A percentile compares a stretch with the other conserved stretches of the same genome.
phyloP scores from a whole-genome alignment of 1,140 invertebrate genomes.

The Drosophila sturtevanti region DNA sequence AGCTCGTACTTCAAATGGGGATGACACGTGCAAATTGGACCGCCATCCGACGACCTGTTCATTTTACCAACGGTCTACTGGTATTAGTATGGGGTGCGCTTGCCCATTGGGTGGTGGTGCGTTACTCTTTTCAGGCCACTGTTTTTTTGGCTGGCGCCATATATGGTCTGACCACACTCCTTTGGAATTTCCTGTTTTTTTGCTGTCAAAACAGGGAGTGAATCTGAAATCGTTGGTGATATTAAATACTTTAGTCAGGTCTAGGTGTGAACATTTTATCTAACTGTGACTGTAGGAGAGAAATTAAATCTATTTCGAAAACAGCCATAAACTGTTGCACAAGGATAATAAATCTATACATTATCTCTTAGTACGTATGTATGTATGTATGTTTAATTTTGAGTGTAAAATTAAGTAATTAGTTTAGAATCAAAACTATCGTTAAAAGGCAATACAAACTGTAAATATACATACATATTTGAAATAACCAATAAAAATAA shows the following conservation, averaged over 20 bases:
- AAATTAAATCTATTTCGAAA: not conserved
- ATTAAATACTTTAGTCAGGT: constrained; percentile 8
- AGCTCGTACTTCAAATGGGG: constrained; percentile 74
- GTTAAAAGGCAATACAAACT: not conserved
- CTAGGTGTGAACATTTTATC: not conserved
- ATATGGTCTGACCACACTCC: constrained; percentile 59
- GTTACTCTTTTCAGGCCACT: constrained; percentile 75
- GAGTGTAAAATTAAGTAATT: not conserved
- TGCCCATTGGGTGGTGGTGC: constrained; percentile 74
- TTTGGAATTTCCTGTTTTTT: constrained; percentile 78
- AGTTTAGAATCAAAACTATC: not conserved
- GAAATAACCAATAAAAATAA: not conserved
- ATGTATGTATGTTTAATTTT: not conserved
- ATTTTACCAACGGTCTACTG: constrained; percentile 75
- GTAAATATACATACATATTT: not conserved
- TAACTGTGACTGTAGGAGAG: not conserved
- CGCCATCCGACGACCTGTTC: constrained; percentile 68
- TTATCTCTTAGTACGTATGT: not conserved
- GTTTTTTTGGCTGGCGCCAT: constrained; percentile 66
- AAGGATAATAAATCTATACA: not conserved
- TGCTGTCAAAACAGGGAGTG: constrained; percentile 69
- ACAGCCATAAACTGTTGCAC: not conserved
- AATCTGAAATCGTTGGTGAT: constrained; percentile 17
- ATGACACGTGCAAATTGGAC: constrained; percentile 80
- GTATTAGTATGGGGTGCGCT: constrained; percentile 77